Conservation (phyloP, 2,113 vertebrate species). For the Falcunculus frontatus region DNA sequence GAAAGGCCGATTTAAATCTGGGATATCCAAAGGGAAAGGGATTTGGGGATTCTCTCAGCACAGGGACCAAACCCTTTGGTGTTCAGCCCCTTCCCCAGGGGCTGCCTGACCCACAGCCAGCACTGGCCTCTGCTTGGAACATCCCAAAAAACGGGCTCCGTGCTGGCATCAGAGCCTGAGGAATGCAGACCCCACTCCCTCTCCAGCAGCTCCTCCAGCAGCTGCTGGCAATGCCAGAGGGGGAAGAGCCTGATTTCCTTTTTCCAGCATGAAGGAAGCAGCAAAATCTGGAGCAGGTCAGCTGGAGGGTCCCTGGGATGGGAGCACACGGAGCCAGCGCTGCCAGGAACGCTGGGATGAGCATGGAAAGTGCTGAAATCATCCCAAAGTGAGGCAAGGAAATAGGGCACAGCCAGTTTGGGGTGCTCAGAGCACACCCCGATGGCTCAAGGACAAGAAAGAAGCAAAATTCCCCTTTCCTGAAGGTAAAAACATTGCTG, state of each 20-base stretch:
- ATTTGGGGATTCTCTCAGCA: not conserved
- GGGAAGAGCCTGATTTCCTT: not conserved
- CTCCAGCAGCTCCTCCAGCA: not conserved
- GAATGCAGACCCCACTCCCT: not conserved
- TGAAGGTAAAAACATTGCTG: rapidly evolving
- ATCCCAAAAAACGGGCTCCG: not conserved
- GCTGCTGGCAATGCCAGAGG: rapidly evolving
- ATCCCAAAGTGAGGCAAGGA: rapidly evolving
- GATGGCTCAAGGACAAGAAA: not conserved
- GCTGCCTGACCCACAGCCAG: not conserved
- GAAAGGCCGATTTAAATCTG: not conserved
- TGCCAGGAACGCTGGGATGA: rapidly evolving
- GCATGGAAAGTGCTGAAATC: rapidly evolving
- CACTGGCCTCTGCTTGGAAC: not conserved
- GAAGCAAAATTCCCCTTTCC: not conserved
- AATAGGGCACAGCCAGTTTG: not conserved
- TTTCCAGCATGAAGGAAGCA: not conserved
- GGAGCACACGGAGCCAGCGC: not conserved
- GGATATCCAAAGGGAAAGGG: not conserved
- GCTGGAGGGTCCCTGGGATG: no score
- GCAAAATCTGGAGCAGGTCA: not conserved
- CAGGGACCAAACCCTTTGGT: not conserved
- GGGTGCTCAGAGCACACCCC: rapidly evolving
- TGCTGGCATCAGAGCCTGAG: rapidly evolving
- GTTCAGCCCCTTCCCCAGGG: not conserved